Evolutionary conservation across 1,140 invertebrate species (phyloP), one percentile per base, ranked within the genome.

Genomic region (Asbolus verrucosus): DNA sequence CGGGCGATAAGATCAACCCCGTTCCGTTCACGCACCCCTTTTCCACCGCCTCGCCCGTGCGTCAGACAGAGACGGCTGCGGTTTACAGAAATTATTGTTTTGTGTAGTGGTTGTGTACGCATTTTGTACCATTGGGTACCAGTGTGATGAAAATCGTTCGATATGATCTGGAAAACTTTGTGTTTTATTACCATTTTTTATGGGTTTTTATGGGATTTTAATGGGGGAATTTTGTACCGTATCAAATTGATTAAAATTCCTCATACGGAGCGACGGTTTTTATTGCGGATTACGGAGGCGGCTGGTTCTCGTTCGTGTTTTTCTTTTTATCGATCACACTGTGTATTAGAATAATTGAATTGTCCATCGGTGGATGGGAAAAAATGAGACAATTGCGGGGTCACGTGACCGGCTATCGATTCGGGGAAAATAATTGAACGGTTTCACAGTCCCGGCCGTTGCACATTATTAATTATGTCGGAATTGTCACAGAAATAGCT

Each of bases 101-200:
- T 71, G 46, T 54, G 21, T 50, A 50, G 43, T 50, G 43, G 43
- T 50, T 50, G 46, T 69, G 68, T 74, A 74, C 72, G 72, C 72
- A 74, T 74, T 61, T 67, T 74, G 72, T 74, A 69, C 72, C 72
- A 74, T 68, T 67, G 61, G 65, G 72, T 74, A 74, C 72, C 72
- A 74, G 63, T 66, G 33, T 65, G 41, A 65, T 71, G 63, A 43
- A 66, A 50, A 71, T 65, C 68, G 71, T 66, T 73, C 72, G 65
- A 73, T 73, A 70, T 70, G 46, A 54, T 54, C 46, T 67, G 62
- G 54, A 73, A 70, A 67, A 73, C 33, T 72, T 72, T 69, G 43
- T 36, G 60, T 63, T 63, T 54, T 54, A 54, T 54, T 54, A 14
- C 46, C 46, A 54, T 54, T 54, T 54, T 54, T 54, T 54, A 54